phyloP scores from a whole-genome alignment of 2,797 vertebrate genomes.

The Acridotheres tristis region DNA sequence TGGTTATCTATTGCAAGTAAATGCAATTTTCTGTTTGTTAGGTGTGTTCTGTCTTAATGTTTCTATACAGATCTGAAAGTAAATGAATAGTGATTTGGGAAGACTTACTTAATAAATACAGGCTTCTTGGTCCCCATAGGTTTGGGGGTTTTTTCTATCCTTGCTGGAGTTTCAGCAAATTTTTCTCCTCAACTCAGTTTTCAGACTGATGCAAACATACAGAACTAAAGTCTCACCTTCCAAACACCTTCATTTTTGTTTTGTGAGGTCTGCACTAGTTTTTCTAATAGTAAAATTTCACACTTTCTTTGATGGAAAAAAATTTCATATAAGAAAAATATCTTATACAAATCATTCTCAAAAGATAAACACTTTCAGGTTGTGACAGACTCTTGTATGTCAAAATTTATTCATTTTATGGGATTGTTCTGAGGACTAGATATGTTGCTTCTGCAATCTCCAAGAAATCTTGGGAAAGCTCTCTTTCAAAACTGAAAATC shows the following conservation, averaged over 20 bases:
- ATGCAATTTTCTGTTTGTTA: background rate
- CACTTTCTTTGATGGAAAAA: background rate
- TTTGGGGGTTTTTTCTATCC: background rate
- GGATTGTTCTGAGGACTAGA: background rate
- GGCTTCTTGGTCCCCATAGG: background rate
- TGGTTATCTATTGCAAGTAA: background rate
- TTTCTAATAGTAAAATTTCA: background rate
- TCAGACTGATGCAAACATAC: background rate
- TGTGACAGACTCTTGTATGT: slow-evolving; percentile 15
- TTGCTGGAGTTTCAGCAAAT: background rate
- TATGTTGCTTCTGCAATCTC: slow-evolving; percentile 12
- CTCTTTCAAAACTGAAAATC: background rate
- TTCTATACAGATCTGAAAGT: background rate
- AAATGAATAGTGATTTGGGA: background rate
- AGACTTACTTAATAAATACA: background rate
- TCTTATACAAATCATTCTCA: background rate
- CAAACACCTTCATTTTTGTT: background rate
- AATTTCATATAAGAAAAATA: background rate
- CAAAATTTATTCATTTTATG: slow-evolving; percentile 36
- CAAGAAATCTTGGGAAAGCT: slow-evolving; percentile 30
- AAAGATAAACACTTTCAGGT: slow-evolving; percentile 45
- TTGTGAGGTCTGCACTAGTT: background rate
- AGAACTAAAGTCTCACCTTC: background rate
- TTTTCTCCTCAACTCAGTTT: background rate
- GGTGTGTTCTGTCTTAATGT: background rate